Evolutionary conservation across 2,888 invertebrate genomes (phyloP).

Genomic region (Stenotaenia linearis): DNA sequence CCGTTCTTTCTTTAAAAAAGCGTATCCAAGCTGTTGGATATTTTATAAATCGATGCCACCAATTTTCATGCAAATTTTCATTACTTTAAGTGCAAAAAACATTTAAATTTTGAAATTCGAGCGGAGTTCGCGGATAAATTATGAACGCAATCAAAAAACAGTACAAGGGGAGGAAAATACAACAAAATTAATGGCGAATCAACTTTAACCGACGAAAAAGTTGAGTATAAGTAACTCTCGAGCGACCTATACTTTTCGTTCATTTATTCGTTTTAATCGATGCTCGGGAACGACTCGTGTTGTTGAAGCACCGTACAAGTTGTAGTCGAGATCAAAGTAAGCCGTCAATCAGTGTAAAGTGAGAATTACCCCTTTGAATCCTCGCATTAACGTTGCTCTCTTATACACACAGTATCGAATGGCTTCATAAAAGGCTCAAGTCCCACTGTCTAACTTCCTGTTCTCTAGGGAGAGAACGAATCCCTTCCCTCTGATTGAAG

Average conservation of each 20-base stretch:
- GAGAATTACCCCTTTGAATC: slow-evolving; percentile 23
- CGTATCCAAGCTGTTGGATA: too few species aligned
- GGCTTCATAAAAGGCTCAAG: slow-evolving; percentile 26
- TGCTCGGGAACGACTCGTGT: slow-evolving; percentile 3
- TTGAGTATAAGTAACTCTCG: not conserved
- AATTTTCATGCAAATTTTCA: too few species aligned
- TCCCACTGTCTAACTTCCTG: slow-evolving; percentile 23
- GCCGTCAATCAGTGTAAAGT: slow-evolving; percentile 23
- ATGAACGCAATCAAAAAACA: too few species aligned
- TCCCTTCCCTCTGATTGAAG: slow-evolving; percentile 17
- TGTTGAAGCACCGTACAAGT: not conserved
- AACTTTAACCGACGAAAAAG: not conserved
- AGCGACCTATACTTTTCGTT: not conserved
- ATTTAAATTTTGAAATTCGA: too few species aligned
- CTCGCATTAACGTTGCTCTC: slow-evolving; percentile 14
- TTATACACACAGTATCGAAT: slow-evolving; percentile 26
- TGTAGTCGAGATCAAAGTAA: slow-evolving; percentile 26
- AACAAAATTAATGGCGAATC: too few species aligned
- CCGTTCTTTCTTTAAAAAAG: too few species aligned
- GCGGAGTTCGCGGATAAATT: too few species aligned
- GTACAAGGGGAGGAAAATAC: too few species aligned
- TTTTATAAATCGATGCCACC: too few species aligned
- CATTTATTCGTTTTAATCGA: not conserved
- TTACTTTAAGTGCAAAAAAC: too few species aligned
- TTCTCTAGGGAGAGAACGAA: slow-evolving; percentile 22